Conservation (phyloP, 1,140 invertebrate genomes). For the Oreohelix idahoensis region DNA sequence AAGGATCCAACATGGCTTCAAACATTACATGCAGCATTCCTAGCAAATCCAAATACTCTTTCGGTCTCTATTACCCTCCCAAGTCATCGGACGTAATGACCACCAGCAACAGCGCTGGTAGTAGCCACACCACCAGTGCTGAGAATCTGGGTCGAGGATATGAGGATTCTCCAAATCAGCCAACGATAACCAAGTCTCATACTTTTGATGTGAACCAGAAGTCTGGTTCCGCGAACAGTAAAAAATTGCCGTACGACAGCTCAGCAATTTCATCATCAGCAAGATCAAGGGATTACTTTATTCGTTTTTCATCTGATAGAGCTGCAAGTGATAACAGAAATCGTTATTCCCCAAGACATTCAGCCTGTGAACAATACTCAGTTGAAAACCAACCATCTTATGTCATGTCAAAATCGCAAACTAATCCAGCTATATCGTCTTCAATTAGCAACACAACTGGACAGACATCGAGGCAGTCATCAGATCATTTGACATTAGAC, state of each 20-base stretch:
- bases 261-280: slow-evolving; percentile 23
- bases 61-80: slow-evolving; percentile 52
- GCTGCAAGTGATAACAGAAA: slow-evolving; percentile 17
- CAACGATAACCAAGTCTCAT: neutral
- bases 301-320: slow-evolving; percentile 34
- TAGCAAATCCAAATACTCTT: slow-evolving; percentile 49
- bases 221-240: neutral
- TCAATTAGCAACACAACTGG: neutral
- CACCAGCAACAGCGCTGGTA: slow-evolving; percentile 20
- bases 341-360: slow-evolving; percentile 28
- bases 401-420: slow-evolving; percentile 43
- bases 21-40: slow-evolving; percentile 25
- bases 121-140: neutral
- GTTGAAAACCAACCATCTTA: slow-evolving; percentile 16
- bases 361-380: slow-evolving; percentile 7
- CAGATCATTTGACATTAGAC: neutral
- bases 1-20: neutral
- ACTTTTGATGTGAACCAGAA: slow-evolving; percentile 17
- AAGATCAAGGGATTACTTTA: slow-evolving; percentile 28
- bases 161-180: slow-evolving; percentile 1
- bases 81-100: slow-evolving; percentile 17
- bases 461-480: neutral
- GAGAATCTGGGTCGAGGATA: slow-evolving; percentile 14
- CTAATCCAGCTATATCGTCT: slow-evolving; percentile 37
- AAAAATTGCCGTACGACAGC: slow-evolving; percentile 17